Conservation (phyloP, 1,140 invertebrate genomes). For the Drosophila equinoxialis region DNA sequence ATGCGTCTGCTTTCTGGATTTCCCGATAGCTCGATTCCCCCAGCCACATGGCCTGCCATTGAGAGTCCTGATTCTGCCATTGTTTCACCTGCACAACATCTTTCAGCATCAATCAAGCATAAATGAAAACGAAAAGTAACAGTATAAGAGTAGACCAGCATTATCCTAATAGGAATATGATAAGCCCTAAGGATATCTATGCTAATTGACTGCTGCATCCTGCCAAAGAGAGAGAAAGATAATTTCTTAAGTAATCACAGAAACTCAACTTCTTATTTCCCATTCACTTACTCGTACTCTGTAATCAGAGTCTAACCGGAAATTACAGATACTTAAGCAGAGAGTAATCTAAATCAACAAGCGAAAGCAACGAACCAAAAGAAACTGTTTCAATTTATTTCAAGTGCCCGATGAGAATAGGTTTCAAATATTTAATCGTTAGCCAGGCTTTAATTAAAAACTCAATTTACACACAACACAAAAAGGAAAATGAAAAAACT, state of each 20-base stretch:
- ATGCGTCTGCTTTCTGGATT: constrained; percentile 33
- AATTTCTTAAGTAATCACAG: constrained; percentile 10
- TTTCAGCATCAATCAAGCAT: constrained; percentile 67
- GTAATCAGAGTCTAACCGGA: constrained; percentile 28
- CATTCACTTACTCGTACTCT: not conserved
- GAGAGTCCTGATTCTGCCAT: constrained; percentile 2
- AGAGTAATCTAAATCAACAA: constrained; percentile 3
- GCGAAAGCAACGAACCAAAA: not conserved
- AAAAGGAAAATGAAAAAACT: not conserved
- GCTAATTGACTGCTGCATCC: constrained; percentile 52
- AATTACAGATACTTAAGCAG: constrained; percentile 25
- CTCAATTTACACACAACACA: not conserved
- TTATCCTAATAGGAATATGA: constrained; percentile 47
- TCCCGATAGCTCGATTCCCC: constrained; percentile 53
- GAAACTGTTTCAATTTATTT: constrained; percentile 7
- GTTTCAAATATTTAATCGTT: not conserved
- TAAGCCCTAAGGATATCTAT: constrained; percentile 61
- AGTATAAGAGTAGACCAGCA: constrained; percentile 22
- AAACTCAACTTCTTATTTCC: not conserved
- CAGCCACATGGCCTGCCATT: constrained; percentile 44
- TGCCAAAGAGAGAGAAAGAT: not conserved
- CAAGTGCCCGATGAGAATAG: not conserved
- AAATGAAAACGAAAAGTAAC: constrained; percentile 44
- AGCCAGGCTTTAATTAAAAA: constrained; percentile 6
- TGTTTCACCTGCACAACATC: constrained; percentile 46